phyloP scores from a whole-genome alignment of 2,888 invertebrate genomes.

The Melinaea menophilus region DNA sequence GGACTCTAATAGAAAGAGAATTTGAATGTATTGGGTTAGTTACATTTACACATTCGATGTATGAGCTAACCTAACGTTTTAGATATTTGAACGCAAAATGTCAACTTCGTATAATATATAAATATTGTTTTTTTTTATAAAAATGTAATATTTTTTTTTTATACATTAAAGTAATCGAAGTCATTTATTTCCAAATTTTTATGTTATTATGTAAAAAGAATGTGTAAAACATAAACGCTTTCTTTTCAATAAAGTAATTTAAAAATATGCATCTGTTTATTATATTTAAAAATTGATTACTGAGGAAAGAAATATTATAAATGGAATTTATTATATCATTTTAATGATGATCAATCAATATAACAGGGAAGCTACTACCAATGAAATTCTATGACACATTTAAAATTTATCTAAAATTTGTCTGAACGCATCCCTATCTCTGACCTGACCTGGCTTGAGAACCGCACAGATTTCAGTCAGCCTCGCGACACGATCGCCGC shows the following conservation, averaged over 20 bases:
- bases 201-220: no score
- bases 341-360: neutral
- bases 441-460: slow-evolving; percentile 73
- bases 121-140: neutral
- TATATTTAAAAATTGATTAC: no score
- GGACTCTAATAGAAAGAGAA: slow-evolving; percentile 13
- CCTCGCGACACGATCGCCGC: slow-evolving; percentile 63
- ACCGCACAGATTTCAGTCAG: slow-evolving; percentile 74
- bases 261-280: no score
- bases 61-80: neutral
- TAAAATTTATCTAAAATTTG: slow-evolving; percentile 8
- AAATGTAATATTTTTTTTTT: no score
- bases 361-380: no score
- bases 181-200: no score
- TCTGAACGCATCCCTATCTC: slow-evolving; percentile 49
- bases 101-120: neutral
- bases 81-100: neutral
- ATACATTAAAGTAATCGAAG: no score
- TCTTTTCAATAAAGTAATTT: no score
- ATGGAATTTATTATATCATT: no score
- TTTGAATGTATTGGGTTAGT: slow-evolving; percentile 9
- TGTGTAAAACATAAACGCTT: no score
- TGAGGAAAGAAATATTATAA: no score
- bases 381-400: slow-evolving; percentile 1
- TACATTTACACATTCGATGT: neutral